Evolutionary conservation across 2,113 vertebrate genomes (phyloP).

Genomic region (Mormyrus iriodes): DNA sequence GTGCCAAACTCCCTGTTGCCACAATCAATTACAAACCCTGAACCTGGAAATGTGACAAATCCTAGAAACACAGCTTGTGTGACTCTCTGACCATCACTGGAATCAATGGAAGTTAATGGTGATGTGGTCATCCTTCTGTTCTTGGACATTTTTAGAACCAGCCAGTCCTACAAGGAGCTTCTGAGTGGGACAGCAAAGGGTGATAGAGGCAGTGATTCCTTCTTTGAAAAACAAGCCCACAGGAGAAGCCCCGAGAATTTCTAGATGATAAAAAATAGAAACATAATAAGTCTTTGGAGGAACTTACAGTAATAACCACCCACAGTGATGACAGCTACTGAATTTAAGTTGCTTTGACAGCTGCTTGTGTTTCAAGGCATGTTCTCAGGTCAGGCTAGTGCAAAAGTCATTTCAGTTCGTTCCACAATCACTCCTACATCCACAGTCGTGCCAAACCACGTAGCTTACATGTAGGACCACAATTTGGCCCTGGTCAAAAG

Average conservation of each 20-base stretch:
- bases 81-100: background rate
- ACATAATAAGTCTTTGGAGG: background rate
- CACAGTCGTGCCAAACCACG: background rate
- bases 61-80: background rate
- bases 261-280: background rate
- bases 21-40: background rate
- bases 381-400: conserved; percentile 5
- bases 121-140: background rate
- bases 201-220: background rate
- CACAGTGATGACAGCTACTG: background rate
- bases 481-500: background rate
- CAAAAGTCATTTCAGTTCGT: conserved; percentile 1
- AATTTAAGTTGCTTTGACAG: conserved; percentile 3
- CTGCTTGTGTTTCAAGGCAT: background rate
- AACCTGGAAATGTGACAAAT: background rate
- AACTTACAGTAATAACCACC: background rate
- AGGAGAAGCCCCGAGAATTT: background rate
- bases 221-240: background rate
- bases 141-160: background rate
- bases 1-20: background rate
- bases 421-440: conserved; percentile 6
- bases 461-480: background rate
- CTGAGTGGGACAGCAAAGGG: background rate
- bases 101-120: background rate
- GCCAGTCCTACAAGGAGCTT: background rate